phyloP scores from a whole-genome alignment of 2,888 invertebrate genomes.

The Clepsis dumicolana region DNA sequence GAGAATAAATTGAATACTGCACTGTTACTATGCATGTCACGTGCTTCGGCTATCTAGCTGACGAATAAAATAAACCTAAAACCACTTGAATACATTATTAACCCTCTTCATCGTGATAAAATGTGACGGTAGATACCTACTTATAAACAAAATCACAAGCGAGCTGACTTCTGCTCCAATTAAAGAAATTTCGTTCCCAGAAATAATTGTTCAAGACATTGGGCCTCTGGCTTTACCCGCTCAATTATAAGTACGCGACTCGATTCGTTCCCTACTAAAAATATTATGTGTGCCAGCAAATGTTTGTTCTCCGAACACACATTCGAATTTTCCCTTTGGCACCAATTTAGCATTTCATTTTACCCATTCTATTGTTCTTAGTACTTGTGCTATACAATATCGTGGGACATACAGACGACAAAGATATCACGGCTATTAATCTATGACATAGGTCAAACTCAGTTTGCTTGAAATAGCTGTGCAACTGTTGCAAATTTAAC shows the following conservation, averaged over 20 bases:
- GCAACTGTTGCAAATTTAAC: conserved; percentile 76
- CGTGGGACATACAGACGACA: conserved; percentile 39
- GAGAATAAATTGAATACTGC: background rate
- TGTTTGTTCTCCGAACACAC: conserved; percentile 29
- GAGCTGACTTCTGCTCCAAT: background rate
- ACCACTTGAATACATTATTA: background rate
- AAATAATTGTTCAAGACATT: conserved; percentile 25
- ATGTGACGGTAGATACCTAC: conserved; percentile 8
- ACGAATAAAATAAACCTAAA: background rate
- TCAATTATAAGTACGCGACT: conserved; percentile 46
- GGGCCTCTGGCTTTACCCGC: conserved; percentile 54
- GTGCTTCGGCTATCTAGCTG: background rate
- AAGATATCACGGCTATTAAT: conserved; percentile 49
- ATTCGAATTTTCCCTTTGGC: conserved; percentile 56
- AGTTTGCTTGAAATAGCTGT: conserved; percentile 59
- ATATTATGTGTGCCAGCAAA: conserved; percentile 46
- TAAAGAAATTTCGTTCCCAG: conserved; percentile 11
- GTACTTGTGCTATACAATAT: conserved; percentile 37
- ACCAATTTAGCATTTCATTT: conserved; percentile 46
- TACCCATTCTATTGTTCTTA: conserved; percentile 43
- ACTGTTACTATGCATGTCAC: background rate
- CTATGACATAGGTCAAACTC: conserved; percentile 51
- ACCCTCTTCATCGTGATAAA: conserved; percentile 15
- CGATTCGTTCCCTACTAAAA: conserved; percentile 48
- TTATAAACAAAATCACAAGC: conserved; percentile 6